Percentiles rank a stretch among this genome's conserved stretches.
phyloP scores from a whole-genome alignment of 2,113 vertebrate species.

The Circaetus gallicus region DNA sequence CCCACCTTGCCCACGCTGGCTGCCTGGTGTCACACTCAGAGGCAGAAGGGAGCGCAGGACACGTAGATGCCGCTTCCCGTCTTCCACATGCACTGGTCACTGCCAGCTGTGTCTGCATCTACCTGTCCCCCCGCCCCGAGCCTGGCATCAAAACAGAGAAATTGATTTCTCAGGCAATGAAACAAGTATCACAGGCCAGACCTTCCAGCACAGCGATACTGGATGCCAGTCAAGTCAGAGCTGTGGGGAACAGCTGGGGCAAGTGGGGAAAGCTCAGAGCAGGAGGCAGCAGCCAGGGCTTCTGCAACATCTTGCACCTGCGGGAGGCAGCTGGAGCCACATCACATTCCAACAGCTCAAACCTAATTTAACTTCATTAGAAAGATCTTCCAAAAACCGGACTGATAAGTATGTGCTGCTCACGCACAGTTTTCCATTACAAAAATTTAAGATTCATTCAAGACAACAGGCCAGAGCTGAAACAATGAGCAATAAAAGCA shows the following conservation, averaged over 20 bases:
- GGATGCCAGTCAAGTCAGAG: not conserved
- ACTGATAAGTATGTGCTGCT: not conserved
- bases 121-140: fast-evolving
- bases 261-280: not conserved
- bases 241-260: not conserved
- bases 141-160: not conserved
- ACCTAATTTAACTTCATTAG: not conserved
- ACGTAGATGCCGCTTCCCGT: not conserved
- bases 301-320: not conserved
- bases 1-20: not conserved
- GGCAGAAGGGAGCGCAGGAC: not conserved
- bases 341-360: not conserved
- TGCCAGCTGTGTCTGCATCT: not conserved
- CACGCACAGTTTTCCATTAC: not conserved
- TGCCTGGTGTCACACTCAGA: fast-evolving
- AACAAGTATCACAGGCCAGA: not conserved
- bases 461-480: not conserved
- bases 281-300: not conserved
- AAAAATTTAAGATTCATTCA: not conserved
- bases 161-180: not conserved
- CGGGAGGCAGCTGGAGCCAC: not conserved
- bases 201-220: not conserved
- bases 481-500: not conserved
- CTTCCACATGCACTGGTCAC: not conserved
- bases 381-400: not conserved